phyloP scores from a whole-genome alignment of 2,888 invertebrate genomes.

The Drosophila quinaria region DNA sequence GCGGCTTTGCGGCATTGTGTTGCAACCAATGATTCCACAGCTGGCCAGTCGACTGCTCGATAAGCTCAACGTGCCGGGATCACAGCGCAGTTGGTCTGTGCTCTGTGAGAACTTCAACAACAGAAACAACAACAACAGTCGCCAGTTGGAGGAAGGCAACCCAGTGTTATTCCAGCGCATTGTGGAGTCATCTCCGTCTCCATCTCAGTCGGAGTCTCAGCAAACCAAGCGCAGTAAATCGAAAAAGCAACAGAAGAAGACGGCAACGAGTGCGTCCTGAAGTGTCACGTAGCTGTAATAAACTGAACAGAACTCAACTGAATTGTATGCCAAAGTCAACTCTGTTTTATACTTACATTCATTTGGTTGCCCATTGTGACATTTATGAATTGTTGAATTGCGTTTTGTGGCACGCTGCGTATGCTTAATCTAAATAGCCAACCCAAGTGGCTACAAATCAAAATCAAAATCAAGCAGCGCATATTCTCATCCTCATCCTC shows the following conservation, averaged over 20 bases:
- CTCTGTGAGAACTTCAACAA: conserved; percentile 34
- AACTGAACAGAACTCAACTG: conserved; percentile 61
- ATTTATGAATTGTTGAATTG: conserved; percentile 70
- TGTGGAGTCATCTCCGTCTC: conserved; percentile 46
- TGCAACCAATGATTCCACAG: conserved; percentile 95
- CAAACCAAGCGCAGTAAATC: conserved; percentile 59
- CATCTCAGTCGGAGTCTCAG: conserved; percentile 21
- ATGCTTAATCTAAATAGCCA: conserved; percentile 60
- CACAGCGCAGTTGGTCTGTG: conserved; percentile 87
- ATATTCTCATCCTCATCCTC: conserved; percentile 3
- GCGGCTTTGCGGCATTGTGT: conserved; percentile 91
- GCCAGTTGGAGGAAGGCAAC: conserved; percentile 62
- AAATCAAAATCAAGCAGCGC: conserved; percentile 34
- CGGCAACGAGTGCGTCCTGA: conserved; percentile 51
- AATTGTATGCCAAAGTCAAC: conserved; percentile 3
- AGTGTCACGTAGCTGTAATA: conserved; percentile 66
- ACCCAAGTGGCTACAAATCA: conserved; percentile 63
- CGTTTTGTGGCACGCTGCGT: conserved; percentile 48
- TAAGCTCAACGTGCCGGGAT: conserved; percentile 87
- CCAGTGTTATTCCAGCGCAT: conserved; percentile 83
- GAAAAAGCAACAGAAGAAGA: conserved; percentile 55
- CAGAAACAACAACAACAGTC: conserved; percentile 20
- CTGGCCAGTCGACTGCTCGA: conserved; percentile 90
- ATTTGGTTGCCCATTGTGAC: conserved; percentile 50
- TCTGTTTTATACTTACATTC: conserved; percentile 36